Percentiles rank a stretch among this genome's conserved stretches.
phyloP scores from a whole-genome alignment of 2,888 invertebrate genomes.

The Spisula solida region DNA sequence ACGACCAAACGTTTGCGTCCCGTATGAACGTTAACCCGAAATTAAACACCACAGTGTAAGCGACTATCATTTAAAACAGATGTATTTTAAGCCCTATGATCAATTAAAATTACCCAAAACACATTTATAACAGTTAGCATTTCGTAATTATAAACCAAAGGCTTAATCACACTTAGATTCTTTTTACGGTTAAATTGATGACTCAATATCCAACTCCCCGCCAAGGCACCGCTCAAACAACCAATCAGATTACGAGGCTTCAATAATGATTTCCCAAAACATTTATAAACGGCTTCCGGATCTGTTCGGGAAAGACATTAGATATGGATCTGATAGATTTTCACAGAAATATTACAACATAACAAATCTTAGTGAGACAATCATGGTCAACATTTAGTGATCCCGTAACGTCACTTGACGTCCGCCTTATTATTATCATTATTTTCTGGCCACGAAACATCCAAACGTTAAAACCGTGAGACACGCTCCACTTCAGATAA shows the following conservation, averaged over 20 bases:
- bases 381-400: slow-evolving; percentile 44
- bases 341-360: slow-evolving; percentile 25
- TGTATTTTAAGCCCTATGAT: background rate
- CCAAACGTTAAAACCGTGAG: slow-evolving; percentile 61
- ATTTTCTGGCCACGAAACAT: slow-evolving; percentile 57
- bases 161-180: background rate
- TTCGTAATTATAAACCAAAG: slow-evolving; percentile 13
- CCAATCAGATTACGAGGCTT: background rate
- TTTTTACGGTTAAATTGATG: slow-evolving; percentile 15
- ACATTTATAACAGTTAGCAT: slow-evolving; percentile 3
- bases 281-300: slow-evolving; percentile 41
- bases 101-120: slow-evolving; percentile 26
- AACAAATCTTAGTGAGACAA: slow-evolving; percentile 55
- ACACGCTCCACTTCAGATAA: slow-evolving; percentile 59
- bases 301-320: slow-evolving; percentile 38
- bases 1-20: background rate
- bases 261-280: slow-evolving; percentile 56
- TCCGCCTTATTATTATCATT: slow-evolving; percentile 38
- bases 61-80: background rate
- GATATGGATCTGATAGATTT: slow-evolving; percentile 30
- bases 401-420: slow-evolving; percentile 40
- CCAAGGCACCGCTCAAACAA: background rate
- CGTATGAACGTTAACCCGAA: background rate
- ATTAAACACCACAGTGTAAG: background rate
- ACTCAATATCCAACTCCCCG: background rate